These are phyloP conservation scores for Chloroclystis v-ata DNA, from an alignment of 2,888 invertebrate genomes.

Conservation along the genomic window DNA sequence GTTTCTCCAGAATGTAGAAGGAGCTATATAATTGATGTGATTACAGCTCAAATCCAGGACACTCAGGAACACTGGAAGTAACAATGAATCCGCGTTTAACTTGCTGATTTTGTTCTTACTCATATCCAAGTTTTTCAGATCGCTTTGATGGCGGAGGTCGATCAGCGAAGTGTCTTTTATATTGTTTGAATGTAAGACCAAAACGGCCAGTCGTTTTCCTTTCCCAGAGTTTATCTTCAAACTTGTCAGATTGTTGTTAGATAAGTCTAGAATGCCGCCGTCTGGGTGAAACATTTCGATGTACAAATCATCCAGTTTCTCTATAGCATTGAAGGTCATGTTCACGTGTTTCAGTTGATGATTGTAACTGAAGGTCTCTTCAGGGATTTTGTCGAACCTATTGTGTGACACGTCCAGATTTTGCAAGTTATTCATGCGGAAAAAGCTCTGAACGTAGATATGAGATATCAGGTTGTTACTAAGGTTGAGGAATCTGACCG, in stretches of 20 bases:
- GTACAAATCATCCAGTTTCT: slow-evolving; percentile 41
- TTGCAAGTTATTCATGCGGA: slow-evolving; percentile 52
- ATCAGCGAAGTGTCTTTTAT: slow-evolving; percentile 47
- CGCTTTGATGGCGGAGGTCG: slow-evolving; percentile 45
- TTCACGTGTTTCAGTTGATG: slow-evolving; percentile 53
- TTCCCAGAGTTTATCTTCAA: slow-evolving; percentile 50
- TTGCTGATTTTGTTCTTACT: slow-evolving; percentile 49
- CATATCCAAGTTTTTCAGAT: slow-evolving; percentile 49
- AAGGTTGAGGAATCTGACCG: slow-evolving; percentile 54
- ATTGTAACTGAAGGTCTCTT: slow-evolving; percentile 46
- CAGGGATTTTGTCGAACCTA: slow-evolving; percentile 48
- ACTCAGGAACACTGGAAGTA: slow-evolving; percentile 43
- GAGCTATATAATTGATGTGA: slow-evolving; percentile 44
- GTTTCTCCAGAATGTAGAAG: slow-evolving; percentile 49
- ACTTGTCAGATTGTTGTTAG: slow-evolving; percentile 51
- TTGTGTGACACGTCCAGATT: slow-evolving; percentile 66
- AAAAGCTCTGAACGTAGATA: slow-evolving; percentile 53
- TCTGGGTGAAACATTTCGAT: slow-evolving; percentile 53
- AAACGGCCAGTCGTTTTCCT: slow-evolving; percentile 42
- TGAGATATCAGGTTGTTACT: slow-evolving; percentile 50
- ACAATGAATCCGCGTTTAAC: slow-evolving; percentile 46
- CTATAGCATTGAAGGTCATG: slow-evolving; percentile 53
- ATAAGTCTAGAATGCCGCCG: slow-evolving; percentile 61
- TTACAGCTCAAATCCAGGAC: slow-evolving; percentile 55
- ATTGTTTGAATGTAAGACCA: slow-evolving; percentile 54